A percentile compares a stretch with the other conserved stretches of the same genome.
These are phyloP conservation scores for Notiomystis cincta DNA, from an alignment of 2,113 vertebrate species.

Conservation along the genomic window DNA sequence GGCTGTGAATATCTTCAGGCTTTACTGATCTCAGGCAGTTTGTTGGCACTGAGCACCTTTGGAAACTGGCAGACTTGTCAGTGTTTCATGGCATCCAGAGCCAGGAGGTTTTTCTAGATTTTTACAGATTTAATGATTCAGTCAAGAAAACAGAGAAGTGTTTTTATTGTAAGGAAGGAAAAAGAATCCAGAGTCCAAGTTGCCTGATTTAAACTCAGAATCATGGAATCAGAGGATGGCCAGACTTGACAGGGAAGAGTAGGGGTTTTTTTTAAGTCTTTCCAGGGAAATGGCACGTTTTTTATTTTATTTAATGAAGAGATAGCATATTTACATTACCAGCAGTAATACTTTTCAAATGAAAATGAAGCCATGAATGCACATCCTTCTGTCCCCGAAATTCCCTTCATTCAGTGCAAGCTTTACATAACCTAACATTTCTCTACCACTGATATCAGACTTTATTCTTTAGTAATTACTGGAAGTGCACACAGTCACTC, in stretches of 20 bases:
- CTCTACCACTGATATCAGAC: constrained; percentile 12
- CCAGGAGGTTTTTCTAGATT: background rate
- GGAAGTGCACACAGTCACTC: constrained; percentile 45
- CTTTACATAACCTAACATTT: background rate
- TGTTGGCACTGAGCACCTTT: background rate
- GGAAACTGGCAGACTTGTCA: background rate
- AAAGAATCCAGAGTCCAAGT: background rate
- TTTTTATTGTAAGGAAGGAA: background rate
- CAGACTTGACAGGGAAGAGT: background rate
- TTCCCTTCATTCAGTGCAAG: background rate
- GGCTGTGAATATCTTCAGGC: background rate
- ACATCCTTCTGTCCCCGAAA: background rate
- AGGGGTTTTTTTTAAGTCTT: background rate
- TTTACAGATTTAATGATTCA: background rate
- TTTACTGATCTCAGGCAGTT: background rate
- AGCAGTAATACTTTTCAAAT: background rate
- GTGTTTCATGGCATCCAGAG: background rate
- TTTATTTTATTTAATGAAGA: background rate
- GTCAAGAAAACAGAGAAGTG: background rate
- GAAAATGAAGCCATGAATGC: background rate
- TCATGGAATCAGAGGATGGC: background rate
- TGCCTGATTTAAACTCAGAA: background rate
- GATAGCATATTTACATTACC: background rate
- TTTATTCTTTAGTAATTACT: constrained; percentile 64
- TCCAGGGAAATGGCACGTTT: background rate